Base-by-base conservation (phyloP, 2,888 invertebrate species). In the Amphimallon solstitiale region DNA sequence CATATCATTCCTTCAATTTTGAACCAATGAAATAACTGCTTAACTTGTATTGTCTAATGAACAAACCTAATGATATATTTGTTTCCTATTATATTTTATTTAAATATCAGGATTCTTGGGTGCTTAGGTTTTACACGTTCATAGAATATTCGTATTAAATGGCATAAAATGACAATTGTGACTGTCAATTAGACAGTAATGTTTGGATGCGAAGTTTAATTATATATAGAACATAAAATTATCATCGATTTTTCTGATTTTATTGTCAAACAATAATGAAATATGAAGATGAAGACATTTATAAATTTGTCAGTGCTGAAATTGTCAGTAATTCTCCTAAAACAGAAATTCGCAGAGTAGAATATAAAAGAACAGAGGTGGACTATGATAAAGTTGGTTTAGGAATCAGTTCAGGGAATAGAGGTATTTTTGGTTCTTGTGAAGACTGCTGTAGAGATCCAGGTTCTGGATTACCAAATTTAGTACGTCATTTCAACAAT, bases 291-390 rank as follows among this genome's bases (percentile, higher is more conserved):
- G 23, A 72, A 7, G 56, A 59, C 14, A 3, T 40, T 59, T 59
- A 40, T 10, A 40, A 34, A 43, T 34, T 59, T 43, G 29, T 59
- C 15, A 59, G 38, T 17, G 15, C 56, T 14, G 46, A 71, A 51
- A 63, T 74, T 12, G 73, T 72, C 54, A 73, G 65, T 61, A 73
- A 72, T 35, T 67, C 65, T 17, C 73, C 75, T 17, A 77, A 73
- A 60, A 67, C 72, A 15, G 78, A 79, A 68, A 73, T 78, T 14
- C 73, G 77, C 45, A 74, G 73, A 63, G 68, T 78, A 54, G 77
- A 78, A 49, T 79, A 75, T 66, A 74, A 72, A 71, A 65, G 56
- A 56, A 40, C 1, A 29, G 43, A 52, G n/a, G n/a, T 15, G 7
- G 45, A 63, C 19, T 67, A 70, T 21, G 63, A 60, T 10, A 68